These are phyloP conservation scores for Neolamprologus cancellatus DNA, from an alignment of 2,113 vertebrate genomes.

Conservation along the genomic window DNA sequence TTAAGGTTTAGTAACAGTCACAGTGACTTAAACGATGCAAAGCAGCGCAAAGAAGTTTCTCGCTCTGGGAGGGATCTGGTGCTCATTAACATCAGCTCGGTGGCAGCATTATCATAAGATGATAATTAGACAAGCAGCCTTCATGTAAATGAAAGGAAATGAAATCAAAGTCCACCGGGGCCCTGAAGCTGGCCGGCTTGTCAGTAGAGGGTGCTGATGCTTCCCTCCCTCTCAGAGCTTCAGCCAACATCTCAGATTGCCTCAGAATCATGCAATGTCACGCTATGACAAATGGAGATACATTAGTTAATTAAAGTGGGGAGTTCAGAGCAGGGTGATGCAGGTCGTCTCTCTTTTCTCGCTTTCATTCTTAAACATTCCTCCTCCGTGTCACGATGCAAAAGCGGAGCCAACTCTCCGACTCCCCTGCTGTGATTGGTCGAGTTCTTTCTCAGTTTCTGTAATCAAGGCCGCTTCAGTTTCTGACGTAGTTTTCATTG, in stretches of 20 bases:
- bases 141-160: constrained; percentile 27
- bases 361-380: constrained; percentile 57
- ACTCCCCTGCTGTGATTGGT: constrained; percentile 47
- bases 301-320: constrained; percentile 79
- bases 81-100: constrained; percentile 18
- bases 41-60: not conserved
- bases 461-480: constrained; percentile 51
- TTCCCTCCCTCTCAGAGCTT: constrained; percentile 59
- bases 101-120: constrained; percentile 23
- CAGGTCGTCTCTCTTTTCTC: constrained; percentile 47
- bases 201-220: constrained; percentile 90
- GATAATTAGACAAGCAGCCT: constrained; percentile 34
- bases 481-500: constrained; percentile 41
- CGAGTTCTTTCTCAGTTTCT: constrained; percentile 53
- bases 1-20: not conserved
- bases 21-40: not conserved
- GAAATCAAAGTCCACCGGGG: constrained; percentile 5
- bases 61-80: constrained; percentile 2
- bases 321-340: constrained; percentile 76
- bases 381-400: constrained; percentile 44
- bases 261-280: constrained; percentile 81
- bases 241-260: constrained; percentile 74
- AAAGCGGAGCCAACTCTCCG: constrained; percentile 37
- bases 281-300: constrained; percentile 78
- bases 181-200: constrained; percentile 24